Evolutionary conservation across 2,888 invertebrate genomes (phyloP), one percentile per base, ranked within the genome.

Genomic region (Scaptomyza caliginosa): DNA sequence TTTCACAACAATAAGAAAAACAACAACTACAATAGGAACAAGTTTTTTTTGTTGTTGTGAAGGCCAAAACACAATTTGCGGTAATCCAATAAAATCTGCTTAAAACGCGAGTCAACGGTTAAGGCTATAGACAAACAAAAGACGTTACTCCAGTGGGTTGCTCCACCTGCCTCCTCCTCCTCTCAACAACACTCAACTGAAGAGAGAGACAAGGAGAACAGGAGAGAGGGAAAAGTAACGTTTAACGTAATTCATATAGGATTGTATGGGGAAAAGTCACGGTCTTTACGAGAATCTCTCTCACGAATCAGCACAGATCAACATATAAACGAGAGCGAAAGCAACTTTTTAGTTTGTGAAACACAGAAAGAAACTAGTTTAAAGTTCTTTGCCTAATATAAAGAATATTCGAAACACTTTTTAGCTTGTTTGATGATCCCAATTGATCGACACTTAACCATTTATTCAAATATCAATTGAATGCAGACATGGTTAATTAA

Each of bases 51-150:
- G 26, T 32, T 48, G 26, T 54, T 57, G 64, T 59, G 54, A 51
- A 59, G 65, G 80, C 70, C n/a, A n/a, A 71, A 74, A 65, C 57
- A 30, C 26, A 70, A 69, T 62, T 71, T 62, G 66, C 66, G 62
- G 68, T 71, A 71, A 84, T 71, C 71, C 82, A 67, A 66, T 71
- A 50, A 78, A 81, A 84, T 76, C 67, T 66, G 76, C 71, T 60
- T 66, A 50, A 50, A 73, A 66, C 50, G 39, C 43, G 48, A 63
- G 43, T 65, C 59, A 63, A 54, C 39, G 54, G 50, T 64, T 48
- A 54, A 48, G 32, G 50, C 21, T 32, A 30, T 6, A 32, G 40
- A 32, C 32, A 63, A 63, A 26, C 8, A 52, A 28, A 43, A 34
- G 13, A n/a, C 2, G 34, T 11, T 13, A 11, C 16, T 8, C 3